These are phyloP conservation scores for Listrodromus nycthemerus DNA, from an alignment of 2,888 invertebrate species.

Conservation along the genomic window DNA sequence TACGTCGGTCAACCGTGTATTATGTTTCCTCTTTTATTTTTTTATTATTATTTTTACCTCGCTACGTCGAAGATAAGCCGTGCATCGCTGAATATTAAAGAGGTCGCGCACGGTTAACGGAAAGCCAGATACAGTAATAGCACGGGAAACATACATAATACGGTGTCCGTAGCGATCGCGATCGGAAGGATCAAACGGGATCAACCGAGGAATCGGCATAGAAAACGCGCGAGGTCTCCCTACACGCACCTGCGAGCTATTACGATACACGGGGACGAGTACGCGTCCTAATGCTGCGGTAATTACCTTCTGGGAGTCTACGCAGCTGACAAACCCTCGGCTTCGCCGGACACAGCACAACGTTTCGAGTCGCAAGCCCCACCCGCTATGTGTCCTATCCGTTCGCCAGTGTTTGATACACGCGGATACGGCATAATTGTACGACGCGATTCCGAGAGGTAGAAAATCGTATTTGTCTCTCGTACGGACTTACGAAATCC, in stretches of 20 bases:
- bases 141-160: slow-evolving; percentile 6
- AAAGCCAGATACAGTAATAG: slow-evolving; percentile 4
- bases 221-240: slow-evolving; percentile 10
- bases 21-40: slow-evolving; percentile 22
- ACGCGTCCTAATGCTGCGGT: slow-evolving; percentile 63
- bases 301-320: slow-evolving; percentile 68
- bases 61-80: slow-evolving; percentile 48
- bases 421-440: slow-evolving; percentile 50
- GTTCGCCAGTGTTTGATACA: slow-evolving; percentile 42
- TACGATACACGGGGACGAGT: slow-evolving; percentile 60
- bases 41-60: slow-evolving; percentile 54
- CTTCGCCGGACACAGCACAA: slow-evolving; percentile 28
- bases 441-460: slow-evolving; percentile 45
- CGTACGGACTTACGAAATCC: slow-evolving; percentile 20
- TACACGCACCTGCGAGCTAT: slow-evolving; percentile 68
- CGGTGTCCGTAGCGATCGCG: slow-evolving; percentile 40
- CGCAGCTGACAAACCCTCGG: slow-evolving; percentile 62
- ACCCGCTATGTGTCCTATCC: background rate
- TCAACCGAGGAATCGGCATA: slow-evolving; percentile 64
- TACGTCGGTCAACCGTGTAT: slow-evolving; percentile 46
- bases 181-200: slow-evolving; percentile 66
- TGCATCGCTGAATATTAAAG: slow-evolving; percentile 62
- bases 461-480: slow-evolving; percentile 25
- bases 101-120: slow-evolving; percentile 14
- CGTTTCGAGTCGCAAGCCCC: background rate